Base-by-base conservation (phyloP, 2,113 vertebrate genomes). In the Lates calcarifer region DNA sequence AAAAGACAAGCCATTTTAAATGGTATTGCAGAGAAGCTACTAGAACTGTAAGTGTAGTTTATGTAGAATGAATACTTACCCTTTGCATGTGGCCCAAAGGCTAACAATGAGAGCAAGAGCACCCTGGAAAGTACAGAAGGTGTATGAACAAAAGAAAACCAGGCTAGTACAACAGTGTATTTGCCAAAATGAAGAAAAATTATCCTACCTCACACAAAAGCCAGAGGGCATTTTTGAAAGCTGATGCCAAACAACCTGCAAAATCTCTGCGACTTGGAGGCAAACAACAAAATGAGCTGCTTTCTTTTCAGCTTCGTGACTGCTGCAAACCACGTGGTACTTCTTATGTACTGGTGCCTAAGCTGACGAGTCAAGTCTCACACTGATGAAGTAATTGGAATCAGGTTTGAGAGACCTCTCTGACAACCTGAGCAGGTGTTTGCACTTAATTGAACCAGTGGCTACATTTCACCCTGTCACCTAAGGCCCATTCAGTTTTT, bases 81-180 rank as follows among this genome's bases (percentile, higher is more conserved):
- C 0, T 20, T 4, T 7, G 24, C 61, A 63, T 62, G 11, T 5
- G 6, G 56, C 0, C 65, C 64, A 28, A 64, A 71, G 5, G 5
- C n/a, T 1, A 67, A 6, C 0, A 85, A 45, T 17, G 60, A 85
- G 64, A 90, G 0, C 35, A 90, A 2, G 13, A 89, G 41, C 31
- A 82, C 0, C 26, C 90, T 91, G 45, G 1, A 62, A 67, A 22
- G 18, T 15, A 49, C 11, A 77, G 0, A 37, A 18, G 0, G 6
- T 43, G 2, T 18, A 2, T 60, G 28, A 66, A 22, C 1, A 8
- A 20, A 51, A 26, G 4, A 33, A 60, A 64, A 4, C 0, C 39
- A 55, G 2, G 5, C 14, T 1, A 6, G 0, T 2, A 3, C 4
- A 26, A 1, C 1, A 26, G 33, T 0, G 37, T 0, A 22, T 14